These are phyloP conservation scores for Augochlora pura DNA, from an alignment of 1,140 invertebrate genomes.

Conservation along the genomic window DNA sequence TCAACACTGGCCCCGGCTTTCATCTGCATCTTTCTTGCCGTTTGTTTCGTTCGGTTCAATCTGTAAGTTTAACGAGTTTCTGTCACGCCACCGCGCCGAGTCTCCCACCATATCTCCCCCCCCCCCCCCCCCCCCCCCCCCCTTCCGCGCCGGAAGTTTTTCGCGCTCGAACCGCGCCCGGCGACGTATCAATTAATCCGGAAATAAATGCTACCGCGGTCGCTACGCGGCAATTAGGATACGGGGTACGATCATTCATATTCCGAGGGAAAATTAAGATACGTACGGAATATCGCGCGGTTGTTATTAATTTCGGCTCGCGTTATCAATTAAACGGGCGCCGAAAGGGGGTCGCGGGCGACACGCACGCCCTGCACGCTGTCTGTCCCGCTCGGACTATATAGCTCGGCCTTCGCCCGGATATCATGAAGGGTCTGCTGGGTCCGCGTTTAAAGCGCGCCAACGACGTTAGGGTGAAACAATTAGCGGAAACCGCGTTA, in stretches of 20 bases:
- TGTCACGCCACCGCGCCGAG: slow-evolving; percentile 25
- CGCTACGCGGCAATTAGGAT: not conserved
- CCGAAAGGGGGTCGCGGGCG: not conserved
- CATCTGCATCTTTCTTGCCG: slow-evolving; percentile 12
- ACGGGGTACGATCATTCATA: slow-evolving; percentile 3
- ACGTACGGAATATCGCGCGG: not conserved
- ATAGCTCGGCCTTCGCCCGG: slow-evolving; percentile 43
- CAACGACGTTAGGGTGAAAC: slow-evolving; percentile 36
- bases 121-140: no score
- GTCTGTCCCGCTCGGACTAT: no score
- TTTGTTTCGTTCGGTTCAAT: slow-evolving; percentile 31
- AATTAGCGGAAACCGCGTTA: slow-evolving; percentile 54
- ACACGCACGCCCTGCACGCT: no score
- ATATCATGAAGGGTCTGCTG: slow-evolving; percentile 42
- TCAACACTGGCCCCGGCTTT: not conserved
- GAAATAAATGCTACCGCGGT: slow-evolving; percentile 18
- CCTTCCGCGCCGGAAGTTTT: not conserved
- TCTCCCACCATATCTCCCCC: no score
- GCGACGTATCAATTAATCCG: slow-evolving; percentile 41
- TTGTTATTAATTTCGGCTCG: slow-evolving; percentile 5
- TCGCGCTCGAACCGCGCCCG: not conserved
- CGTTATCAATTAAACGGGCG: slow-evolving; percentile 41
- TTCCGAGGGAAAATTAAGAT: not conserved
- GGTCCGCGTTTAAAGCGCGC: slow-evolving; percentile 44
- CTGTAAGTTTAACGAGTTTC: slow-evolving; percentile 40